Conservation (phyloP, 2,113 vertebrate genomes). For the Gorsachius goisagi region DNA sequence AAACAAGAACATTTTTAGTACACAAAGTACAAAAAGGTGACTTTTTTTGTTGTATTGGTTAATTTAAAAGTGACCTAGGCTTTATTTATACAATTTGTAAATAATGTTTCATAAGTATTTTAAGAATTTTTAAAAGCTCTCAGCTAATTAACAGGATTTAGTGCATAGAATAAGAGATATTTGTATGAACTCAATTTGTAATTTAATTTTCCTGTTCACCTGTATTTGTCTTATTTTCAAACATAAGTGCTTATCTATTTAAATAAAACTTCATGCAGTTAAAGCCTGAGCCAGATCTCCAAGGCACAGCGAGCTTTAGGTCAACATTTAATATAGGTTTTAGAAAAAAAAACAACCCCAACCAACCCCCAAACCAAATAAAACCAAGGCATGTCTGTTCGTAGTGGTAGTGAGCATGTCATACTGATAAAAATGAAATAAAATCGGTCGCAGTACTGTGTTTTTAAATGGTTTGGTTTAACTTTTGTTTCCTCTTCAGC, state of each 20-base stretch:
- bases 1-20: constrained; percentile 75
- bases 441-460: constrained; percentile 46
- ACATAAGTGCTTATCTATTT: constrained; percentile 41
- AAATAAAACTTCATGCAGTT: constrained; percentile 65
- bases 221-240: constrained; percentile 52
- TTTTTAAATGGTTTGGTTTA: constrained; percentile 58
- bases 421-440: constrained; percentile 51
- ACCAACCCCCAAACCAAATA: not conserved
- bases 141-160: constrained; percentile 53
- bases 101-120: constrained; percentile 72
- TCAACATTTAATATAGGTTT: constrained; percentile 15
- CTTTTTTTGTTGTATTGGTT: constrained; percentile 54
- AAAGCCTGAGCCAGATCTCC: constrained; percentile 10
- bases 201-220: constrained; percentile 34
- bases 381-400: constrained; percentile 24
- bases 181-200: constrained; percentile 48
- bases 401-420: constrained; percentile 54
- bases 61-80: constrained; percentile 60
- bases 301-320: constrained; percentile 33
- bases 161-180: not conserved
- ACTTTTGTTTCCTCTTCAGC: constrained; percentile 46
- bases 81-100: constrained; percentile 79
- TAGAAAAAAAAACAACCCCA: not conserved
- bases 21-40: constrained; percentile 56
- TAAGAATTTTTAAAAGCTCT: constrained; percentile 57